phyloP scores from a whole-genome alignment of 2,888 invertebrate species.

The Litoditis marina region DNA sequence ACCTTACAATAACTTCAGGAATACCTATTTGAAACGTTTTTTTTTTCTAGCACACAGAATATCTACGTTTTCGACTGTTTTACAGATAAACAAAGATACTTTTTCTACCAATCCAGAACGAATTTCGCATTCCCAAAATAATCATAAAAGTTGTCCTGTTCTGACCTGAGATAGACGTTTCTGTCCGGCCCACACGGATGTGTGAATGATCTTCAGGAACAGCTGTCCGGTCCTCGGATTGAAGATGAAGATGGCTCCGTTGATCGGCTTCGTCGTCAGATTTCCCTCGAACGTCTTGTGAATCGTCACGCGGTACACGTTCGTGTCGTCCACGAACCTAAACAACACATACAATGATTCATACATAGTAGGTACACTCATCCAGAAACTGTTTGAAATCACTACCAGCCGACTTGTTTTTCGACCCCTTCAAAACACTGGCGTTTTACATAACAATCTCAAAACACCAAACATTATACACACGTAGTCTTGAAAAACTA shows the following conservation, averaged over 20 bases:
- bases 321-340: constrained; percentile 98
- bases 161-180: constrained; percentile 97
- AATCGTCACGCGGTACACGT: constrained; percentile 97
- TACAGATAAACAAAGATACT: background rate
- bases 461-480: background rate
- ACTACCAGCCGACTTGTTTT: no score
- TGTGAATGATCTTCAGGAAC: constrained; percentile 98
- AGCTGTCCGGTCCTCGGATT: constrained; percentile 95
- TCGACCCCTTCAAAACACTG: no score
- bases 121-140: background rate
- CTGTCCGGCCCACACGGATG: constrained; percentile 99
- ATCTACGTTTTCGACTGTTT: no score
- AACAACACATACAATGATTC: background rate
- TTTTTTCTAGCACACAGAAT: background rate
- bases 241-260: constrained; percentile 99
- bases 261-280: constrained; percentile 97
- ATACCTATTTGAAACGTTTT: background rate
- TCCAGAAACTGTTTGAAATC: background rate
- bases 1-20: background rate
- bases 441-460: no score
- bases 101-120: background rate
- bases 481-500: constrained; percentile 63
- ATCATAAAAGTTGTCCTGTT: no score
- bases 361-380: background rate
- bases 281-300: constrained; percentile 99